Evolutionary conservation across 1,140 invertebrate genomes (phyloP), one percentile per base, ranked within the genome.

Genomic region (Caenorhabditis inopinata): DNA sequence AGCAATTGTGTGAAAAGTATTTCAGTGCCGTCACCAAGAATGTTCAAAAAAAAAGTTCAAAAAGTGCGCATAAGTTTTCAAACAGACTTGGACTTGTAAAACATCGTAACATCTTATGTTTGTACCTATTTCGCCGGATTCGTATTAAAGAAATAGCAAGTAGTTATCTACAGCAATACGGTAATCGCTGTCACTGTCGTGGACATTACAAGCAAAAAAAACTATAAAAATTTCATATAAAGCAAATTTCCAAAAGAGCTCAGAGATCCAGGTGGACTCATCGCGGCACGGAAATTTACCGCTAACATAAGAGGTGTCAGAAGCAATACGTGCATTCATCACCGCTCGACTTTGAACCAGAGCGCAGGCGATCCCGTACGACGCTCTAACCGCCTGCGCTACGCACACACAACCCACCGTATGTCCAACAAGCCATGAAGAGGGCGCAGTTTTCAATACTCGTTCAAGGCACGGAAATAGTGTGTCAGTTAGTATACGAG

Each of bases 341-440:
- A 75, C 73, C 73, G 42, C 73, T 75, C 42, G 42, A 16, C 11
- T 29, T 42, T 32, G 58, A 68, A 68, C 58, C 21, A 21, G 29
- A 16, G 58, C 29, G 58, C 11, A 38, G 14, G 58, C 58, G 23
- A n/a, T 21, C 1, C 32, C 29, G 49, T 51, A 9, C 49, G 21
- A 5, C 49, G 2, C 25, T 58, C 51, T 58, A 58, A 68, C 58
- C 58, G 42, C 73, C 73, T 75, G 42, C 46, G 73, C 73, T 32
- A 75, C 18, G 21, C 73, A 25, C 73, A 25, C 46, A 16, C 9
- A 4, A 75, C 46, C 48, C 42, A 78, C 76, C 42, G 35, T 58
- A 29, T 78, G 76, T 78, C 76, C 76, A 32, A 78, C 53, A 23
- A 78, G 53, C 76, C 76, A 78, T 27, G 38, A 46, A 45, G 76